Base-by-base conservation (phyloP, 2,797 vertebrate species). In the Muscicapa comitata region DNA sequence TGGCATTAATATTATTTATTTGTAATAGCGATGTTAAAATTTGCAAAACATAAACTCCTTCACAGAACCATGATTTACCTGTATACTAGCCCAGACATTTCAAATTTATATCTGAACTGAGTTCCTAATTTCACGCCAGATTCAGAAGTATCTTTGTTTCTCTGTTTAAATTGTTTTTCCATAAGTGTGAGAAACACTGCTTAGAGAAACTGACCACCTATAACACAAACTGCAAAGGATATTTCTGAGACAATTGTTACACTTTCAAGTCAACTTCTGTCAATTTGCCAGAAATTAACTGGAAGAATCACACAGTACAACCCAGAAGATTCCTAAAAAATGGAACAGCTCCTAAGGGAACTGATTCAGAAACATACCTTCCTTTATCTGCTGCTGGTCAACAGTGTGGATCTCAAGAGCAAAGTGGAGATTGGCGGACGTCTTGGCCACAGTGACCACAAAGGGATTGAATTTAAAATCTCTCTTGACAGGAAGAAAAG, bases 391-490 rank as follows among this genome's bases (percentile, higher is more conserved):
- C 11, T 50, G 9, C 18, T 51, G 9, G 8, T 26, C n/a, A 59
- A 13, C 51, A 67, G 8, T 15, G 53, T 37, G 38, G 18, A 28
- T 75, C 10, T 59, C 47, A n/a, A 28, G 19, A 28, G 16, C 0
- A 0, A 61, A 75, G 20, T n/a, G 16, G 23, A 67, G 18, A n/a
- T 29, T n/a, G 15, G 28, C 0, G 1, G 18, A 8, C 0, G 0
- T 24, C 40, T 54, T n/a, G 48, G n/a, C n/a, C 6, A 5, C 18
- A 45, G 45, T 28, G 33, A 59, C 24, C 33, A 24, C 18, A 53
- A 24, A 24, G 25, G 16, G 19, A 33, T 20, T 38, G 47, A 53
- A 43, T 38, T 24, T 53, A 53, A 75, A 85, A 85, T 17, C 24
- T 43, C 28, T 45, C 12, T 24, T 28, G 38, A 29, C 28, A 45